A percentile compares a stretch with the other conserved stretches of the same genome.
These are phyloP conservation scores for Zhuqinia jingwanae DNA, from an alignment of 2,888 invertebrate species.

Conservation along the genomic window DNA sequence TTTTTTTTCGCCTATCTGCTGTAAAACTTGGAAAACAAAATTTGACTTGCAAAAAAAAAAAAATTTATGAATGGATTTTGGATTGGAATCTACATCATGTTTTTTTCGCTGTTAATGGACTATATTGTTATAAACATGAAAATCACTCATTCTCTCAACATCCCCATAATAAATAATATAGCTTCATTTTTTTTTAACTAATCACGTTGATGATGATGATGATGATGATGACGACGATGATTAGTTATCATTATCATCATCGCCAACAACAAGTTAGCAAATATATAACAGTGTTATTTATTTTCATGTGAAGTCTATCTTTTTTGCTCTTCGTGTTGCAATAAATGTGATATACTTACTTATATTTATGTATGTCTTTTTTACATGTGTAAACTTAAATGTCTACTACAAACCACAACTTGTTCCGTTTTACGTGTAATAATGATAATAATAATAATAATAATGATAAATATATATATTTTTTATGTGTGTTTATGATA, in stretches of 20 bases:
- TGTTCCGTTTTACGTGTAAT: constrained; percentile 42
- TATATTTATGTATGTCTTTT: constrained; percentile 29
- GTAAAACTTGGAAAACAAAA: too few species aligned
- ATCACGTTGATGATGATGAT: background rate
- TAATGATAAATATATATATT: too few species aligned
- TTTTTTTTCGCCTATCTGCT: constrained; percentile 7
- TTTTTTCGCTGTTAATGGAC: too few species aligned
- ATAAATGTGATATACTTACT: constrained; percentile 3
- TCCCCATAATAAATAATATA: too few species aligned
- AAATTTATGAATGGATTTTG: too few species aligned
- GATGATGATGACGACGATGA: background rate
- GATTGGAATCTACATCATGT: too few species aligned
- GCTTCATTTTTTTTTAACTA: too few species aligned
- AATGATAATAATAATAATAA: too few species aligned
- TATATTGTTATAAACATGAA: too few species aligned
- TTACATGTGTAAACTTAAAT: constrained; percentile 50
- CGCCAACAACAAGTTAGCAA: constrained; percentile 15
- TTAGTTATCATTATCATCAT: constrained; percentile 20
- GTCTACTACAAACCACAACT: constrained; percentile 10
- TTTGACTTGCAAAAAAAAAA: too few species aligned
- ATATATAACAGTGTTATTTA: background rate
- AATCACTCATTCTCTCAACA: too few species aligned
- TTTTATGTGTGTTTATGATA: constrained; percentile 36
- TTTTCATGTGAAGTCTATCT: constrained; percentile 40
- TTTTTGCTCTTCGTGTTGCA: constrained; percentile 36